Conservation (phyloP, 2,113 vertebrate genomes). For the Lota lota region DNA sequence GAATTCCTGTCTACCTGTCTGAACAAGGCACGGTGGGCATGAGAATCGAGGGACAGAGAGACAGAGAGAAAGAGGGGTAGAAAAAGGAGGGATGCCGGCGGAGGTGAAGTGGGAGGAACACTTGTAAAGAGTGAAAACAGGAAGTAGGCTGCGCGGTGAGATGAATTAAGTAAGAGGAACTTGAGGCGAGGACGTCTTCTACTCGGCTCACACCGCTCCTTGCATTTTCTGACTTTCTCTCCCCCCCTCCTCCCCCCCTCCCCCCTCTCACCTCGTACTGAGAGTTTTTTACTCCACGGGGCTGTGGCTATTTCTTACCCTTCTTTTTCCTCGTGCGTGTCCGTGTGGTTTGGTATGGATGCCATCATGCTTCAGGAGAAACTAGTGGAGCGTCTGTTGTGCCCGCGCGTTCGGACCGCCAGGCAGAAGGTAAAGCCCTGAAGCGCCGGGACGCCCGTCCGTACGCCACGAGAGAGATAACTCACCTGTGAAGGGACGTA, state of each 20-base stretch:
- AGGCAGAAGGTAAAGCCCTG: conserved; percentile 82
- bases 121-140: conserved; percentile 29
- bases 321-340: conserved; percentile 35
- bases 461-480: background rate
- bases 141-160: conserved; percentile 21
- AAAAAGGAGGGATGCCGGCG: conserved; percentile 29
- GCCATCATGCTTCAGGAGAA: conserved; percentile 92
- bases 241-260: too few species aligned
- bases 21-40: conserved; percentile 51
- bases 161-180: background rate
- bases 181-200: background rate
- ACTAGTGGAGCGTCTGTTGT: conserved; percentile 90
- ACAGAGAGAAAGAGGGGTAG: conserved; percentile 23
- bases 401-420: conserved; percentile 84
- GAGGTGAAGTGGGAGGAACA: conserved; percentile 23
- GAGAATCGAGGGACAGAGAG: conserved; percentile 18
- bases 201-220: background rate
- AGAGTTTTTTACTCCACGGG: background rate
- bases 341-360: conserved; percentile 80
- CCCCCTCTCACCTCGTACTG: too few species aligned
- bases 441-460: background rate
- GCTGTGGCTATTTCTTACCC: conserved; percentile 1
- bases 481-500: background rate
- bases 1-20: conserved; percentile 72
- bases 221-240: background rate